Conservation (phyloP, 37 sponge, comb jelly and placozoan species). For the Hormiphora californensis region DNA sequence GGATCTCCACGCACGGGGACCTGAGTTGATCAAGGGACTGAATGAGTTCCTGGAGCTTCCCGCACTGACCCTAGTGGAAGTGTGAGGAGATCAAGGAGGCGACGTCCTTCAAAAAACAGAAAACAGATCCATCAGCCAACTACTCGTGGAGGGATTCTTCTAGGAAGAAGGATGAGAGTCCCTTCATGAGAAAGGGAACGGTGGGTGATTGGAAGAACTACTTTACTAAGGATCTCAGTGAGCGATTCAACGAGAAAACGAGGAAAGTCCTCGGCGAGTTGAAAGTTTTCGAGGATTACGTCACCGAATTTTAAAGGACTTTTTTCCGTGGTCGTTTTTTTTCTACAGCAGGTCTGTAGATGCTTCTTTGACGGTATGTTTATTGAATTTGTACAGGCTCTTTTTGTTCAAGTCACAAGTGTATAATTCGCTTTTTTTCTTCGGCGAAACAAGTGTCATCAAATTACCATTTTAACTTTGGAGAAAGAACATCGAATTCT, state of each 20-base stretch:
- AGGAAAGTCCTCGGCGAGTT: not conserved
- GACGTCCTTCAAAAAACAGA: not conserved
- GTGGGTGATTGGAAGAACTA: conserved; percentile 21
- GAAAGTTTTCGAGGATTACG: conserved; percentile 1
- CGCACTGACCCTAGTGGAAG: not conserved
- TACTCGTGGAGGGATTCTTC: conserved; percentile 38
- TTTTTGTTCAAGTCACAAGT: not conserved
- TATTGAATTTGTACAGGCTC: not conserved
- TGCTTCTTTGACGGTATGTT: not conserved
- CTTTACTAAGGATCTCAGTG: not conserved
- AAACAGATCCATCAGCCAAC: not conserved
- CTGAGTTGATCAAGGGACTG: not conserved
- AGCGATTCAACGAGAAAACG: not conserved
- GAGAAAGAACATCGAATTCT: too few relatives aligned
- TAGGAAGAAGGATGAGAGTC: not conserved
- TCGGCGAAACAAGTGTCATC: not conserved
- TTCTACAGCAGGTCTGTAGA: too few relatives aligned
- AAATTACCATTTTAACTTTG: too few relatives aligned
- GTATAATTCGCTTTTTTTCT: not conserved
- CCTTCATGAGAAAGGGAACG: conserved; percentile 33
- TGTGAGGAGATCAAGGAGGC: not conserved
- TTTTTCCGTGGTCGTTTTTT: too few relatives aligned
- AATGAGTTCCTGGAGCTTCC: not conserved
- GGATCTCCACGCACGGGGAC: not conserved
- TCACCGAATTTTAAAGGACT: not conserved